Base-by-base conservation (phyloP, 2,888 invertebrate genomes). In the Brachynemurus nebulosus region DNA sequence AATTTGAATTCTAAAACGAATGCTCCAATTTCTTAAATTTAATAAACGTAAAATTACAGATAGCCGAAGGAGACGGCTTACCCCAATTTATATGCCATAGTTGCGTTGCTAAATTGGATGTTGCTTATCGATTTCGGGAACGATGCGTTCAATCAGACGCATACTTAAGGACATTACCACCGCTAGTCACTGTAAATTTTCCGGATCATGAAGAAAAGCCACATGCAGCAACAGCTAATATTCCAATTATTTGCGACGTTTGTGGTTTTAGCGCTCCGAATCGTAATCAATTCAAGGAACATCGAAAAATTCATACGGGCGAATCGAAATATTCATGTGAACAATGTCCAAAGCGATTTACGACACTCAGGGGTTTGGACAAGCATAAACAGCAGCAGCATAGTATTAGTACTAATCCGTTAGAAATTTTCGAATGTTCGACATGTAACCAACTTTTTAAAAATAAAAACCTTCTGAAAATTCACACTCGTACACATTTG, bases 41-140 rank as follows among this genome's bases (percentile, higher is more conserved):
- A 3, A n/a, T n/a, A n/a, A n/a, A n/a, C n/a, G n/a, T n/a, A n/a
- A n/a, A n/a, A 20, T 40, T 27, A 25, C 6, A 44, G 44, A 38
- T 44, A 7, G 11, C n/a, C n/a, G 19, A 37, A 38, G 30, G 27
- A 17, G 44, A 38, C 27, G 38, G 38, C 7, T 19, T 44, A 3
- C 27, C 38, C 6, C 21, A 23, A 27, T 27, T 23, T 14, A 44
- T 44, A 6, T 38, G 38, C 12, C 27, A 38, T 14, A 27, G 30
- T 12, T 44, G 44, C 12, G 19, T 44, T 25, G 44, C 44, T 9
- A 44, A 44, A 25, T 38, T 44, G 14, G 44, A 44, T 17, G 44
- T 38, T 2, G 42, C 42, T 14, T 34, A 42, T 42, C 25, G 35
- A 34, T 42, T 42, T 42, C 33, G 42, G 11, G 33, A 34, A n/a